Percentiles rank a stretch among this genome's conserved stretches.
These are phyloP conservation scores for Malurus splendens DNA, from an alignment of 2,797 vertebrate genomes.

Conservation along the genomic window DNA sequence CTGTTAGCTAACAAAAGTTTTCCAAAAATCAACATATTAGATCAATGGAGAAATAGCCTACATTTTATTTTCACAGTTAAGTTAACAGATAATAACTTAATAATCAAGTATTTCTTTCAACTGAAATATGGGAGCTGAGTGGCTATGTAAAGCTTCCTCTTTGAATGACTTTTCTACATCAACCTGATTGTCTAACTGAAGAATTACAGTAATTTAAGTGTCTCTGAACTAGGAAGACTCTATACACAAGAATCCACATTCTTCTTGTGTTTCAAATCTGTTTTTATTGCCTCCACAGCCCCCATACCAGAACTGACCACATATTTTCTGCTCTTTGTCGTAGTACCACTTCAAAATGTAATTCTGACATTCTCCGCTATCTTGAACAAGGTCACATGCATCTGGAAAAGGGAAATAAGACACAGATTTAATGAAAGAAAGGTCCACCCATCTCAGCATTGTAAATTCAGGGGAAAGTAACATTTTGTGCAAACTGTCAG, in stretches of 20 bases:
- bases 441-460: neutral
- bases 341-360: conserved; percentile 81
- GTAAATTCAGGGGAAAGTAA: neutral
- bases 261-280: conserved; percentile 72
- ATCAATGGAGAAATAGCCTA: neutral
- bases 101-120: neutral
- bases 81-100: neutral
- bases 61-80: neutral
- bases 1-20: neutral
- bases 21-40: neutral
- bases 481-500: neutral
- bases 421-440: neutral
- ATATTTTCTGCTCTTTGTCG: conserved; percentile 57
- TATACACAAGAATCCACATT: conserved; percentile 72
- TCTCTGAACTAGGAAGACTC: neutral
- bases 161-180: neutral
- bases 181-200: neutral
- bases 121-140: neutral
- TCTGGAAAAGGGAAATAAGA: conserved; percentile 58
- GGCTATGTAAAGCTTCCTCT: neutral
- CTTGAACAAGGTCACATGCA: conserved; percentile 60
- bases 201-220: neutral
- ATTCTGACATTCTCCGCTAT: conserved; percentile 71
- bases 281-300: conserved; percentile 80
- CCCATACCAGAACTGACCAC: conserved; percentile 79